A percentile compares a stretch with the other conserved stretches of the same genome.
Evolutionary conservation across 2,888 invertebrate species (phyloP).

Genomic region (Acleris literana): DNA sequence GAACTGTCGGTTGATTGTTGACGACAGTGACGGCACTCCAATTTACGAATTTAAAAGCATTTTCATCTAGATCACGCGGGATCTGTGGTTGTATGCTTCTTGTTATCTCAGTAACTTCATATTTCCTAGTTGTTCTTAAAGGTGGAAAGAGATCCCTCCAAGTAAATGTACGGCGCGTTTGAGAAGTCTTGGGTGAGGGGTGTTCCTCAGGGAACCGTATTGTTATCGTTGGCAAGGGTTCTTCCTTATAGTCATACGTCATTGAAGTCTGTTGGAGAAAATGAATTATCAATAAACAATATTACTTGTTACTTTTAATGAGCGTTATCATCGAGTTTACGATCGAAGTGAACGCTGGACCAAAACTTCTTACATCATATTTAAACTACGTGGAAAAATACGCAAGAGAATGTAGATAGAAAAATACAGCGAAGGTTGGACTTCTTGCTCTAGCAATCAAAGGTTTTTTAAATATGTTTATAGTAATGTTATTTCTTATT

Average conservation of each 20-base stretch:
- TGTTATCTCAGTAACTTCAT: background rate
- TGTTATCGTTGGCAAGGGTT: background rate
- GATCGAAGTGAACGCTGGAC: no score
- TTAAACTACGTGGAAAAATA: no score
- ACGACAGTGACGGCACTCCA: no score
- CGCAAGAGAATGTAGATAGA: no score
- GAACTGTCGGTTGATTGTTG: no score
- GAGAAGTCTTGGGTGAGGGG: background rate
- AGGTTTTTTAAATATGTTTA: no score
- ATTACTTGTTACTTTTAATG: no score
- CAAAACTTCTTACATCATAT: no score
- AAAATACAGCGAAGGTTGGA: no score
- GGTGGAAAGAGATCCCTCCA: constrained; percentile 1
- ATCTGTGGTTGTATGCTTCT: background rate
- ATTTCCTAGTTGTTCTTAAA: background rate
- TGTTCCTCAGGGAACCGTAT: background rate
- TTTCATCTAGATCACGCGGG: background rate
- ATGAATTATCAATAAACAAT: background rate
- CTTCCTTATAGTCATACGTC: background rate
- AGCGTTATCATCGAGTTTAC: no score
- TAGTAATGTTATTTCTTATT: no score
- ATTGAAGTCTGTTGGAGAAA: background rate
- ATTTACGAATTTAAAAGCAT: background rate
- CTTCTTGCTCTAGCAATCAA: no score
- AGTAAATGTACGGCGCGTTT: background rate